Percentiles rank a stretch among this genome's conserved stretches.
These are phyloP conservation scores for Danio choprae DNA, from an alignment of 2,797 vertebrate species.

Conservation along the genomic window DNA sequence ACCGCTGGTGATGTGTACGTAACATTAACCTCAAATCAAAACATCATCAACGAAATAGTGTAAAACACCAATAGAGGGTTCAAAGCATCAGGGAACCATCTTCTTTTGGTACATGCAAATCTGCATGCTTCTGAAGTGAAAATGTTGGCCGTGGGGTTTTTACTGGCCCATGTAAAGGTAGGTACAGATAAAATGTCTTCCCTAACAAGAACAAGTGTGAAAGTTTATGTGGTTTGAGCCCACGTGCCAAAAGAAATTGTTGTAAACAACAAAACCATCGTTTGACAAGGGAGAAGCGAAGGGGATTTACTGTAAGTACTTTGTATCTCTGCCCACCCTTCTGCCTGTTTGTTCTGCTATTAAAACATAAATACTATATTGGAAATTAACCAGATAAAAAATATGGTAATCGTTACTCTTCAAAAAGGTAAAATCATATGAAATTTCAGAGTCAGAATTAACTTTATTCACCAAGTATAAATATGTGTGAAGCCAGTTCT, in stretches of 20 bases:
- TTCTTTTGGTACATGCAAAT: not conserved
- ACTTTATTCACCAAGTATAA: too few relatives aligned
- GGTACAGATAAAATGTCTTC: not conserved
- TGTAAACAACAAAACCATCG: constrained; percentile 17
- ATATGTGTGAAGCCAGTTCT: too few relatives aligned
- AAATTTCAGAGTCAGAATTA: not conserved
- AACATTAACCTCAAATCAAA: constrained; percentile 43
- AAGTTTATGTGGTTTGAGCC: constrained; percentile 15
- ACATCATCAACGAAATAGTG: constrained; percentile 1
- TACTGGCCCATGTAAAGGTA: not conserved
- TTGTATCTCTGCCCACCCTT: not conserved
- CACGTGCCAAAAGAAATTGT: constrained; percentile 11
- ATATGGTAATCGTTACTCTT: not conserved
- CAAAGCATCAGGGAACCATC: not conserved
- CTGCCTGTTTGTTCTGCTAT: not conserved
- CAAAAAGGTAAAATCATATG: not conserved
- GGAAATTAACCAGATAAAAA: not conserved
- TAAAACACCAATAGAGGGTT: constrained; percentile 3
- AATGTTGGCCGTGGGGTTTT: not conserved
- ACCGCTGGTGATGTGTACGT: not conserved
- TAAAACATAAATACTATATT: not conserved
- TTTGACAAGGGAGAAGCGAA: constrained; percentile 8
- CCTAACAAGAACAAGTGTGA: constrained; percentile 14
- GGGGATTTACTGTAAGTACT: not conserved
- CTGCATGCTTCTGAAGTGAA: not conserved